A percentile compares a stretch with the other conserved stretches of the same genome.
Conservation (phyloP, 2,888 invertebrate genomes). For the Ennomos quercinarius region DNA sequence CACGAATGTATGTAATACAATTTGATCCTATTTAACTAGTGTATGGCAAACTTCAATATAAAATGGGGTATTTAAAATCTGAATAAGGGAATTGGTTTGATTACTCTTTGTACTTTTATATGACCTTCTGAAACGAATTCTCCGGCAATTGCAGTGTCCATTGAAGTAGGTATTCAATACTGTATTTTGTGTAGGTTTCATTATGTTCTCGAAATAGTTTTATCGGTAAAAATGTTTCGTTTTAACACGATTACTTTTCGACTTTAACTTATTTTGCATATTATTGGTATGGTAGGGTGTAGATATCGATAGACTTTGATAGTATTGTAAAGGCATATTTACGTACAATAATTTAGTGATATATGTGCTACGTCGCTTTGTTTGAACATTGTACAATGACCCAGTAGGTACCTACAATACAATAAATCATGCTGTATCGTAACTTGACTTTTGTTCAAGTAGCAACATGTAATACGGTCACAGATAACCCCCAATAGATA, state of each 20-base stretch:
- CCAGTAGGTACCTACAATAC: too few species aligned
- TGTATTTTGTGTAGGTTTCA: slow-evolving; percentile 21
- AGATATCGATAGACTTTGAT: too few species aligned
- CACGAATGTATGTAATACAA: slow-evolving; percentile 47
- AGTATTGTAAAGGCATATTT: too few species aligned
- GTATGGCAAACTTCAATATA: slow-evolving; percentile 39
- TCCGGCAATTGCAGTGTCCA: neutral
- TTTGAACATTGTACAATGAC: too few species aligned
- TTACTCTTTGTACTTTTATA: slow-evolving; percentile 25
- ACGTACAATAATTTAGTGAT: too few species aligned
- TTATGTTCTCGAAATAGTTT: slow-evolving; percentile 42
- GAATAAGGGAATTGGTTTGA: slow-evolving; percentile 49
- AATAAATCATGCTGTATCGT: neutral
- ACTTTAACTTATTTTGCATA: too few species aligned
- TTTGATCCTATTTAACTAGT: slow-evolving; percentile 47
- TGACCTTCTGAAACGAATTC: slow-evolving; percentile 20
- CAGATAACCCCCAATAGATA: too few species aligned
- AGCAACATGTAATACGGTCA: slow-evolving; percentile 42
- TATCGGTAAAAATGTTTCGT: slow-evolving; percentile 3
- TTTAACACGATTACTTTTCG: too few species aligned
- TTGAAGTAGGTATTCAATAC: slow-evolving; percentile 17
- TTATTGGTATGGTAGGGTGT: too few species aligned
- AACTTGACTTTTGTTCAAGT: slow-evolving; percentile 21
- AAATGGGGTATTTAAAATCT: slow-evolving; percentile 47
- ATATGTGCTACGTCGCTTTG: too few species aligned